phyloP scores from a whole-genome alignment of 2,797 vertebrate species.

The Acrocephalus scirpaceus region DNA sequence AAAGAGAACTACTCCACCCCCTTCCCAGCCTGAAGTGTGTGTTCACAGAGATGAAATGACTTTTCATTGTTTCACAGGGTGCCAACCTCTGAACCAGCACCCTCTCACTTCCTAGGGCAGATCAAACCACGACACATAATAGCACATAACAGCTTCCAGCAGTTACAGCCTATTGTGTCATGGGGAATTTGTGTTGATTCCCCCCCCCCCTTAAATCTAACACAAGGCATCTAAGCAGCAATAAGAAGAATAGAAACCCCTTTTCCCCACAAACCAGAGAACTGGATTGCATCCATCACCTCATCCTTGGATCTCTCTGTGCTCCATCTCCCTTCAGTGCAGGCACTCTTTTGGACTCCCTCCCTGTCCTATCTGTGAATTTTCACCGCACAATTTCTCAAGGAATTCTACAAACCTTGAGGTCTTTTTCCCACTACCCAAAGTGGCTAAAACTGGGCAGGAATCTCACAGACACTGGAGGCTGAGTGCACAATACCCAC shows the following conservation, averaged over 20 bases:
- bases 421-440: not conserved
- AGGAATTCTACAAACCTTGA: not conserved
- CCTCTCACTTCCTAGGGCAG: too few relatives aligned
- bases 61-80: too few relatives aligned
- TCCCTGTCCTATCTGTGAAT: not conserved
- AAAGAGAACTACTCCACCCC: too few relatives aligned
- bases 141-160: not conserved
- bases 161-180: constrained; percentile 3
- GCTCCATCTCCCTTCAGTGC: not conserved
- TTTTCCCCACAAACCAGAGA: not conserved
- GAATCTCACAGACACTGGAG: not conserved
- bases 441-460: not conserved
- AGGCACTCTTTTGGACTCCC: not conserved
- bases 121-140: not conserved
- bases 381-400: not conserved
- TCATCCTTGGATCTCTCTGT: not conserved
- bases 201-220: not conserved
- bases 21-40: too few relatives aligned
- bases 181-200: not conserved
- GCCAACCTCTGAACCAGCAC: too few relatives aligned
- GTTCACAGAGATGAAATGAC: too few relatives aligned
- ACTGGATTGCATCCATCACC: not conserved
- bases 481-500: not conserved
- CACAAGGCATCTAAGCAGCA: not conserved
- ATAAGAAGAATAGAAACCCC: not conserved